A percentile compares a stretch with the other conserved stretches of the same genome.
Conservation (phyloP, 2,797 vertebrate species). For the Salarias fasciatus region DNA sequence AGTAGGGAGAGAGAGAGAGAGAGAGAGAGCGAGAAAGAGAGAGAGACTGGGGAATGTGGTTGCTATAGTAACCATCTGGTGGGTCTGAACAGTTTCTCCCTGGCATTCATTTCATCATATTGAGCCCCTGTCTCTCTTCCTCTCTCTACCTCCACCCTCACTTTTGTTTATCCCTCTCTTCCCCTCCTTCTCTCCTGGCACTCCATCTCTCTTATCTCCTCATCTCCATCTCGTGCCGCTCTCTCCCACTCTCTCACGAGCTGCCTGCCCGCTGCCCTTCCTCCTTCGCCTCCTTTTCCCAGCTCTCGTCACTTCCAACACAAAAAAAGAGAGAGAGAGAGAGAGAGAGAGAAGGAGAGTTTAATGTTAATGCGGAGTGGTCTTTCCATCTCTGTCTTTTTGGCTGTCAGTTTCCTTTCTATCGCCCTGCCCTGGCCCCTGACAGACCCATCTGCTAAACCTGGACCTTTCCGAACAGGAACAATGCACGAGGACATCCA, state of each 20-base stretch:
- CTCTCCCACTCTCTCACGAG: slow-evolving; percentile 44
- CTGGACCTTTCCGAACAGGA: slow-evolving; percentile 31
- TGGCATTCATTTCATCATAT: slow-evolving; percentile 81
- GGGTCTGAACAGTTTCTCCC: slow-evolving; percentile 82
- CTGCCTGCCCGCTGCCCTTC: slow-evolving; percentile 21
- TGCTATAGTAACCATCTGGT: slow-evolving; percentile 87
- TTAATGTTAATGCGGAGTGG: slow-evolving; percentile 51
- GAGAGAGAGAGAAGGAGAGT: slow-evolving; percentile 4
- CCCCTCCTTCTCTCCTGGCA: slow-evolving; percentile 51
- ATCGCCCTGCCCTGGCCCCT: slow-evolving; percentile 19
- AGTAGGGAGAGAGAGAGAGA: slow-evolving; percentile 60
- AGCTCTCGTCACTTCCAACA: slow-evolving; percentile 40
- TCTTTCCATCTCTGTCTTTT: slow-evolving; percentile 50
- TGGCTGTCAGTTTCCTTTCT: slow-evolving; percentile 43
- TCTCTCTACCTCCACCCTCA: slow-evolving; percentile 57
- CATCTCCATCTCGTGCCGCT: slow-evolving; percentile 61
- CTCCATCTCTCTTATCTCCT: slow-evolving; percentile 67
- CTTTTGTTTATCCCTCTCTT: slow-evolving; percentile 67
- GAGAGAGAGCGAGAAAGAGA: slow-evolving; percentile 60
- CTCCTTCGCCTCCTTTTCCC: slow-evolving; percentile 12
- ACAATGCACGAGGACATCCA: slow-evolving; percentile 21
- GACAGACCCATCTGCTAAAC: slow-evolving; percentile 60
- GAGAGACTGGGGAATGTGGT: slow-evolving; percentile 77
- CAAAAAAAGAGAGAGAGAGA: slow-evolving; percentile 15
- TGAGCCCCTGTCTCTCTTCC: slow-evolving; percentile 65